Evolutionary conservation across 1,140 invertebrate species (phyloP), one percentile per base, ranked within the genome.

Genomic region (Galleria mellonella): DNA sequence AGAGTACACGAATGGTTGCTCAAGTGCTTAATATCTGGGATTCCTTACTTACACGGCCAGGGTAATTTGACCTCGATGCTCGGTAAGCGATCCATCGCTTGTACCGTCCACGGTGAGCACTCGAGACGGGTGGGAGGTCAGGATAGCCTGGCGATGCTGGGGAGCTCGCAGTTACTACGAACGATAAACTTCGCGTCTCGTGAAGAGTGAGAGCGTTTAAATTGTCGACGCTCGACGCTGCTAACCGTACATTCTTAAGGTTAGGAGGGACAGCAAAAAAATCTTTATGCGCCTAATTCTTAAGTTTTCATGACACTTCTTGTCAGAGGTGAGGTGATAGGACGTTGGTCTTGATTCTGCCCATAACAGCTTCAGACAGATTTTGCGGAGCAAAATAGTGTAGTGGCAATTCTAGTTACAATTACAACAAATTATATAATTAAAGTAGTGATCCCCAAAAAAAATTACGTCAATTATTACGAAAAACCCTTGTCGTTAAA

Each of bases 141-240:
- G 45, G 12, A 12, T 40, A 38, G 32, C 14, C 12, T 72, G 72
- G 75, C 50, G 37, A 59, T 45, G 44, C 65, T 55, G 47, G 59
- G 61, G 50, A 23, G 17, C 61, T 72, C 58, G 57, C 68, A 66
- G 75, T 79, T 76, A 78, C 65, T 72, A 69, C 41, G 53, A 55
- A 72, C 76, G 69, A 77, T 78, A 83, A 81, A 78, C 62, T 78
- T 76, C 47, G 68, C 62, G 66, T 71, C 58, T 72, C 62, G 64
- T 65, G 67, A 73, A 81, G 74, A 77, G 74, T 73, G 62, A 72
- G 70, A 72, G 65, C 72, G 65, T 77, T 83, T 78, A 81, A 75
- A 78, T 77, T 74, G 67, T 78, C 71, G 65, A 61, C 71, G 71
- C 65, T 63, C 50, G 39, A 54, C 57, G 63, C 62, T 70, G 65